phyloP scores from a whole-genome alignment of 1,140 invertebrate genomes.

The Drosophila pseudoananassae region DNA sequence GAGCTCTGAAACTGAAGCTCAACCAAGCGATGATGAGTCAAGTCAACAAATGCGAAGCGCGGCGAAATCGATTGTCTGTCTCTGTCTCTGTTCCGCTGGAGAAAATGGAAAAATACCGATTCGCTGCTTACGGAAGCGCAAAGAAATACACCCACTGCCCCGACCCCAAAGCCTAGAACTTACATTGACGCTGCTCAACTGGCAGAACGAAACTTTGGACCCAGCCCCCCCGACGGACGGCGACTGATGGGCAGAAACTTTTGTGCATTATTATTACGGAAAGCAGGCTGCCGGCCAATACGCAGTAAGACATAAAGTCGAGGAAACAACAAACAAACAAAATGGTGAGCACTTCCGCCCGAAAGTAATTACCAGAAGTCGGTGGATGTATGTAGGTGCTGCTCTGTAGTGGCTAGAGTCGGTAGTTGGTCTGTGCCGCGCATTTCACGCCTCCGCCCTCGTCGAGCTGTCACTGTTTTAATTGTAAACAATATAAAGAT shows the following conservation, averaged over 20 bases:
- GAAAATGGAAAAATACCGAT: constrained; percentile 43
- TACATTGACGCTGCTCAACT: constrained; percentile 52
- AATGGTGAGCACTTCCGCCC: constrained; percentile 63
- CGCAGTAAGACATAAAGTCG: constrained; percentile 55
- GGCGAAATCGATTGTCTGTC: constrained; percentile 65
- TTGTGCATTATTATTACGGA: constrained; percentile 51
- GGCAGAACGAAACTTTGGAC: constrained; percentile 67
- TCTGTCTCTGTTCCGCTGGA: constrained; percentile 17
- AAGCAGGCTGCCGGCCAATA: constrained; percentile 50
- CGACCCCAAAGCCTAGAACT: constrained; percentile 12
- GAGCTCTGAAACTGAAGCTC: neutral
- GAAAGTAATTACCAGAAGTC: constrained; percentile 55
- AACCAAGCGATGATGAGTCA: constrained; percentile 43
- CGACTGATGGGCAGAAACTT: constrained; percentile 30
- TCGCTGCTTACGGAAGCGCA: constrained; percentile 78
- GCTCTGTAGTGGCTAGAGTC: constrained; percentile 12
- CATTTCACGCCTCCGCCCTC: constrained; percentile 51
- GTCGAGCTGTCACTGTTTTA: constrained; percentile 54
- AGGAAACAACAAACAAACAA: constrained; percentile 45
- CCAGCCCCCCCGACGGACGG: constrained; percentile 20
- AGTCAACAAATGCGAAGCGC: constrained; percentile 70
- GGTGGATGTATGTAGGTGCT: constrained; percentile 5
- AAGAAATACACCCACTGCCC: constrained; percentile 70
- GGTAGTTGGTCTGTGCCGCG: constrained; percentile 63
- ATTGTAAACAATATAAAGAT: constrained; percentile 72